Conservation (phyloP, 2,888 invertebrate genomes). For the Drepana falcataria region DNA sequence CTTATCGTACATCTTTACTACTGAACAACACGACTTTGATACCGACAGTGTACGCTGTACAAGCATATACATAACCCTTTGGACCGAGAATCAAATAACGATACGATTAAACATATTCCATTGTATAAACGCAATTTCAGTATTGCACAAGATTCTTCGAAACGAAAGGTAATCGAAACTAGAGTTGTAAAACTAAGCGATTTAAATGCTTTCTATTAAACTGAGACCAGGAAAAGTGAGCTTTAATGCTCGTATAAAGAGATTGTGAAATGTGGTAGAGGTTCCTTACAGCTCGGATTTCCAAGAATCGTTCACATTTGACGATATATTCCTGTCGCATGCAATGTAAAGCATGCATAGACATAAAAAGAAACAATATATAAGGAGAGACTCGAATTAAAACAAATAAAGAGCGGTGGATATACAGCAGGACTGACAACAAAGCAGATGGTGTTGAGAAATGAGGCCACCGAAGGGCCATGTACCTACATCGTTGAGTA, state of each 20-base stretch:
- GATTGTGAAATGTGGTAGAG: slow-evolving; percentile 25
- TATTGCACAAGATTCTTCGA: slow-evolving; percentile 32
- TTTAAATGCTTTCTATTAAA: slow-evolving; percentile 36
- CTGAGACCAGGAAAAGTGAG: slow-evolving; percentile 37
- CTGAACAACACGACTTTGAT: background rate
- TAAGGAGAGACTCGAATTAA: background rate
- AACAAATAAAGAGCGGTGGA: background rate
- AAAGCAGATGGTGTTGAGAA: slow-evolving; percentile 61
- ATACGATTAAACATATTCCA: background rate
- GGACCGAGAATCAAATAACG: background rate
- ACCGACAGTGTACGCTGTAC: background rate
- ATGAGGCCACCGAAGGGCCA: slow-evolving; percentile 73
- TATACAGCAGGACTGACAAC: slow-evolving; percentile 33
- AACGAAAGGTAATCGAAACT: slow-evolving; percentile 35
- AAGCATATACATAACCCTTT: background rate
- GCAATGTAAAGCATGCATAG: too few relatives aligned
- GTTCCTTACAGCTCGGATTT: background rate
- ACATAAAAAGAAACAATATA: too few relatives aligned
- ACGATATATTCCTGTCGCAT: background rate
- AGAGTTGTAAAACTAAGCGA: slow-evolving; percentile 44
- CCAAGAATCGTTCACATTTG: slow-evolving; percentile 17
- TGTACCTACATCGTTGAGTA: slow-evolving; percentile 41
- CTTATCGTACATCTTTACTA: background rate
- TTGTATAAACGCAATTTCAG: slow-evolving; percentile 33
- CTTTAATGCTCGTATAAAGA: slow-evolving; percentile 31